A percentile compares a stretch with the other conserved stretches of the same genome.
phyloP scores from a whole-genome alignment of 2,113 vertebrate species.

The Serinus canaria region DNA sequence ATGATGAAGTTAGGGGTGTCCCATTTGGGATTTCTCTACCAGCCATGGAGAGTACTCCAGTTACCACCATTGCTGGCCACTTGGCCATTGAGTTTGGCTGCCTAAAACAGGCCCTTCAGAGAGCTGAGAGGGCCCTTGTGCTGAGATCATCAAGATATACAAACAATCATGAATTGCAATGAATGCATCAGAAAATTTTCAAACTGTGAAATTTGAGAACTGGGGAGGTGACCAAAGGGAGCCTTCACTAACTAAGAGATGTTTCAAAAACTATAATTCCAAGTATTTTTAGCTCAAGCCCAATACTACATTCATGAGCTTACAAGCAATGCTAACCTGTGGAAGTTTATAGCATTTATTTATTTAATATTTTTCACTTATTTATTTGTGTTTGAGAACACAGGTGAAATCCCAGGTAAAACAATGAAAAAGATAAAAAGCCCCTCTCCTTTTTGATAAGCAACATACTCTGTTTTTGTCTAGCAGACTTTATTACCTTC shows the following conservation, averaged over 20 bases:
- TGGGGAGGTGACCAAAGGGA: background rate
- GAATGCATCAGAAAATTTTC: background rate
- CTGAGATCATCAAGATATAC: background rate
- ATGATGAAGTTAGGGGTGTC: background rate
- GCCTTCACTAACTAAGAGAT: background rate
- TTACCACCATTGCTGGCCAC: background rate
- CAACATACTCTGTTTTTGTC: background rate
- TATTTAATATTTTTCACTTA: background rate
- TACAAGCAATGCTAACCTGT: background rate
- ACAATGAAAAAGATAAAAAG: background rate
- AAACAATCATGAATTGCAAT: background rate
- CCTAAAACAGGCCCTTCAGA: background rate
- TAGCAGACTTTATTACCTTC: background rate
- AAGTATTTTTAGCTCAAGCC: background rate
- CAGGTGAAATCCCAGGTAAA: background rate
- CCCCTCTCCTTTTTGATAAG: background rate
- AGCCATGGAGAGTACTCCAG: background rate
- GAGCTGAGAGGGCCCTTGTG: background rate
- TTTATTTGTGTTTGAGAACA: background rate
- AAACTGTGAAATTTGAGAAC: background rate
- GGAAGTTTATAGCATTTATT: background rate
- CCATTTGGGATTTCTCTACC: background rate
- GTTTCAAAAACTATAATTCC: background rate
- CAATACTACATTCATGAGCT: background rate
- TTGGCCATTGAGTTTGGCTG: background rate